Percentiles rank a stretch among this genome's conserved stretches.
phyloP scores from a whole-genome alignment of 2,888 invertebrate species.

The Heteromurus nitidus region DNA sequence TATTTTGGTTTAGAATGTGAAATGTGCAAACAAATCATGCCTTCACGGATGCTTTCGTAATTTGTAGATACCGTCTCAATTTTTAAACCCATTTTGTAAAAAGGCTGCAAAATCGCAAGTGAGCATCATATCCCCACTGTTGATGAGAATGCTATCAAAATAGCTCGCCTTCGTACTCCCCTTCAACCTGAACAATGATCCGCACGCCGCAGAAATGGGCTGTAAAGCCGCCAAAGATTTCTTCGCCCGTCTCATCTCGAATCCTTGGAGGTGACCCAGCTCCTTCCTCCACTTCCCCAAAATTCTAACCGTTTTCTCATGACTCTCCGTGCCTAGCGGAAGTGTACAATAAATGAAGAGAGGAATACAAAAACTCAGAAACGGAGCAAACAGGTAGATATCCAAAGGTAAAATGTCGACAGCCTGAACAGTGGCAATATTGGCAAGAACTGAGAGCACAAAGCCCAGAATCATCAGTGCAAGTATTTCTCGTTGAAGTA shows the following conservation, averaged over 20 bases:
- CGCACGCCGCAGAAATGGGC: background rate
- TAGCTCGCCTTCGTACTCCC: background rate
- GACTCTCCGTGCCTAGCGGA: background rate
- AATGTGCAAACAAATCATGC: too few relatives aligned
- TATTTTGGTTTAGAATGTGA: too few relatives aligned
- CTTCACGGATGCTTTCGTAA: too few relatives aligned
- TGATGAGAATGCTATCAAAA: background rate
- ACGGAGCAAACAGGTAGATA: background rate
- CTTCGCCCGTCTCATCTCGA: background rate
- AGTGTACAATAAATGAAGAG: background rate
- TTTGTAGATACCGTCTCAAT: too few relatives aligned
- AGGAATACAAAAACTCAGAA: background rate
- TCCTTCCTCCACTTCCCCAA: background rate
- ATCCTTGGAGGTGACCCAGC: background rate
- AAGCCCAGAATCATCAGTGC: background rate
- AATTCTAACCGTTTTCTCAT: background rate
- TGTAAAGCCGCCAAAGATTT: background rate
- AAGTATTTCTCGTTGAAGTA: background rate
- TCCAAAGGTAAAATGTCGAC: background rate
- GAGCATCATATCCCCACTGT: background rate
- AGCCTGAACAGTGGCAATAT: background rate
- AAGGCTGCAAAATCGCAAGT: too few relatives aligned
- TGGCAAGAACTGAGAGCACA: background rate
- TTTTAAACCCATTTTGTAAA: too few relatives aligned
- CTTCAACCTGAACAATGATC: background rate